Base-by-base conservation (phyloP, 2,888 invertebrate genomes). In the Penaeus monodon region DNA sequence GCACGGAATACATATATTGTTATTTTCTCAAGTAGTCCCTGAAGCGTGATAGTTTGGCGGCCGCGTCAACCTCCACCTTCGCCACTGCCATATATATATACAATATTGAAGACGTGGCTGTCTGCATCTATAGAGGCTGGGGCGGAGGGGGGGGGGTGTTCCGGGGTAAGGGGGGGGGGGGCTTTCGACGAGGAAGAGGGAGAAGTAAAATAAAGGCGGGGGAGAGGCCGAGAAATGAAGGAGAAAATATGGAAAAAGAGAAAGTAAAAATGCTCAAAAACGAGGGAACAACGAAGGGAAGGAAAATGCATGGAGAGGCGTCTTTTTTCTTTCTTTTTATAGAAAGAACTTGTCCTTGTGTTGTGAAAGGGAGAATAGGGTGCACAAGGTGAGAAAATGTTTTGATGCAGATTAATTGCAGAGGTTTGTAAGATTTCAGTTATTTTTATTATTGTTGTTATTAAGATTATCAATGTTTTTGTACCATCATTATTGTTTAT, bases 1-100 rank as follows among this genome's bases (percentile, higher is more conserved):
- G 70, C n/a, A 38, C 44, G 14, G 85, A 79, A 85, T 85, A 85
- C 80, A 80, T 85, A 85, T 73, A 80, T 70, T 80, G 80, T 80
- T 80, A 80, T 85, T 24, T 79, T 38, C 33, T 64, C 80, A 80
- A 85, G 80, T 70, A 64, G 85, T 80, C 85, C 85, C 85, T n/a
- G 64, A 73, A 57, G 85, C 74, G 29, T 80, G 80, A 80, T 85
- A 85, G 73, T 74, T 80, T 70, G 73, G 33, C 33, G 33, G 44
- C 33, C 49, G 12, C 68, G 84, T 79, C 78, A 79, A 33, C 66
- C 29, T 63, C 29, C 63, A n/a, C 38, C 29, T n/a, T 65, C 70
- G 78, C 57, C 27, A 29, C n/a, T 68, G 49, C 44, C 27, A 29
- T 44, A 10, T 80, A 38, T 80, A 33, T 65, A 33, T 80, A 38